Conservation (phyloP, 2,797 vertebrate genomes). For the Trachops cirrhosus region DNA sequence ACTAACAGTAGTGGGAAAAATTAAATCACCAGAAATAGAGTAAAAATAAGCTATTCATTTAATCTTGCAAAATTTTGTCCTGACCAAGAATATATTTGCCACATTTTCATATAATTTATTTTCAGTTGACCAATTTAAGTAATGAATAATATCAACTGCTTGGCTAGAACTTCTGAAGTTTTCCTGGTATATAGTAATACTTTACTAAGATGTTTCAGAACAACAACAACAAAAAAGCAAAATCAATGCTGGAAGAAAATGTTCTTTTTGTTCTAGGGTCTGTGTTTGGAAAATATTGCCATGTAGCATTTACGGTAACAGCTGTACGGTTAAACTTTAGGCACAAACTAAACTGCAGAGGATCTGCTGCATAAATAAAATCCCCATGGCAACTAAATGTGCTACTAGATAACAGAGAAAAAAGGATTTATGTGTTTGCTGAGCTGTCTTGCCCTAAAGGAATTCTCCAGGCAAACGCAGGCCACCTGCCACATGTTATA, state of each 20-base stretch:
- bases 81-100: slow-evolving; percentile 37
- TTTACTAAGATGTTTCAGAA: slow-evolving; percentile 77
- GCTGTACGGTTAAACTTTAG: slow-evolving; percentile 88
- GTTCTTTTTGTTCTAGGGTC: slow-evolving; percentile 81
- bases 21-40: background rate
- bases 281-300: slow-evolving; percentile 86
- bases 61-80: slow-evolving; percentile 13
- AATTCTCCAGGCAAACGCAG: slow-evolving; percentile 91
- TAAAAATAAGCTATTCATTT: slow-evolving; percentile 42
- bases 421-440: slow-evolving; percentile 93
- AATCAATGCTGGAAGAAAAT: slow-evolving; percentile 75
- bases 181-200: slow-evolving; percentile 55
- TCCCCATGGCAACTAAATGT: slow-evolving; percentile 93
- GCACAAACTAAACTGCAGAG: slow-evolving; percentile 88
- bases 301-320: slow-evolving; percentile 86
- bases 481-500: slow-evolving; percentile 91
- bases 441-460: slow-evolving; percentile 92
- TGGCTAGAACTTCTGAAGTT: slow-evolving; percentile 67
- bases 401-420: slow-evolving; percentile 90
- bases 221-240: slow-evolving; percentile 75
- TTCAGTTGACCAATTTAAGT: slow-evolving; percentile 58
- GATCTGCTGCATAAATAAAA: slow-evolving; percentile 90
- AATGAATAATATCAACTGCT: slow-evolving; percentile 29
- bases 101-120: slow-evolving; percentile 54
- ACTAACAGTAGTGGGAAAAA: background rate